Evolutionary conservation across 2,113 vertebrate genomes (phyloP).

Genomic region (Sturnus vulgaris): DNA sequence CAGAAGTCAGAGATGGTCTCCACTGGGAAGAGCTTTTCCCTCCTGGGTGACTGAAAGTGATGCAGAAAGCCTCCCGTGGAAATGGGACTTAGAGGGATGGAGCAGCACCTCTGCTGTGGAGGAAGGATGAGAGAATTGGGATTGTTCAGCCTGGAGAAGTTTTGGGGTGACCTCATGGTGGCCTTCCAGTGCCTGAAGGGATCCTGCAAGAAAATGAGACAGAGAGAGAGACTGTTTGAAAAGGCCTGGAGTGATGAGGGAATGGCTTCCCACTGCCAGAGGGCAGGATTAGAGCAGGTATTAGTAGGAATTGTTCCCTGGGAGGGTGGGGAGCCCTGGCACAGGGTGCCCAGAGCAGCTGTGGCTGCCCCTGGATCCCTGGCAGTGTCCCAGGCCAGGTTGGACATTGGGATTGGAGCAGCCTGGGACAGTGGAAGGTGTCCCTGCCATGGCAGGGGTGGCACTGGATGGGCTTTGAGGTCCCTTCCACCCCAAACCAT

Average conservation of each 20-base stretch:
- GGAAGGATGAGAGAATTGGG: background rate
- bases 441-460: background rate
- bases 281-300: fast-evolving
- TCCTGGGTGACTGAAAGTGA: background rate
- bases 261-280: background rate
- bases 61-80: background rate
- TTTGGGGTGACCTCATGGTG: background rate
- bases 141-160: background rate
- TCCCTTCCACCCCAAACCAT: background rate
- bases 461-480: fast-evolving
- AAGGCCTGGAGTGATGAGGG: background rate
- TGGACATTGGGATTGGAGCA: background rate
- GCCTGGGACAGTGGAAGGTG: fast-evolving
- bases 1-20: background rate
- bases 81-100: background rate
- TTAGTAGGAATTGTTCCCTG: background rate
- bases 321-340: background rate
- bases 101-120: background rate
- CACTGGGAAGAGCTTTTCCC: background rate
- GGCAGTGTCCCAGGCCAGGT: background rate
- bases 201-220: background rate
- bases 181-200: background rate
- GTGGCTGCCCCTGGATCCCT: background rate
- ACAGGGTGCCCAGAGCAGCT: background rate
- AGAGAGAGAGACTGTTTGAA: background rate